A percentile compares a stretch with the other conserved stretches of the same genome.
Evolutionary conservation across 2,888 invertebrate species (phyloP).

Genomic region (Onthophagus sagittarius): DNA sequence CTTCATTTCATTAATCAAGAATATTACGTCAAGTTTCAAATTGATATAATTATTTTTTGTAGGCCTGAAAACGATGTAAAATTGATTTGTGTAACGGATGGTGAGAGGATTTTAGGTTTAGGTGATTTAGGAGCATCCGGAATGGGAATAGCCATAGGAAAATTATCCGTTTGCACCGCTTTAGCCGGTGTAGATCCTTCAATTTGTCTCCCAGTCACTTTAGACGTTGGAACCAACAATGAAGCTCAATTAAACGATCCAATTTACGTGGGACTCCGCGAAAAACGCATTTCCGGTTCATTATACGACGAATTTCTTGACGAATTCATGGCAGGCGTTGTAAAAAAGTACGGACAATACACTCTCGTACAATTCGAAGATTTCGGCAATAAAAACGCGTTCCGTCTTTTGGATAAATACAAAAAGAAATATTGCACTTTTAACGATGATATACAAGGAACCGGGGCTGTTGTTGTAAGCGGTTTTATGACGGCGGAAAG

Average conservation of each 20-base stretch:
- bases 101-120: slow-evolving; percentile 94
- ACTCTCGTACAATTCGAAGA: slow-evolving; percentile 84
- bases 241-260: no score
- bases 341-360: slow-evolving; percentile 81
- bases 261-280: slow-evolving; percentile 88
- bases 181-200: slow-evolving; percentile 94
- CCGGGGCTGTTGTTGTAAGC: slow-evolving; percentile 89
- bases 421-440: slow-evolving; percentile 91
- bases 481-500: slow-evolving; percentile 80
- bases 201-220: slow-evolving; percentile 89
- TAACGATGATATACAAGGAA: slow-evolving; percentile 92
- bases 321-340: slow-evolving; percentile 95
- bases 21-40: no score
- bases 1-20: no score
- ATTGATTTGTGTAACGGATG: slow-evolving; percentile 94
- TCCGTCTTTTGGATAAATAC: slow-evolving; percentile 87
- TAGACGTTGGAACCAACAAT: slow-evolving; percentile 93
- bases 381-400: slow-evolving; percentile 97
- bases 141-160: slow-evolving; percentile 99
- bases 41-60: no score
- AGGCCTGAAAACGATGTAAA: slow-evolving; percentile 84
- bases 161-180: slow-evolving; percentile 94
- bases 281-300: slow-evolving; percentile 76
- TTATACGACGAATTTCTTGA: slow-evolving; percentile 92
- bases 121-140: slow-evolving; percentile 97